Conservation (phyloP, 2,797 vertebrate species). For the Diceros bicornis region DNA sequence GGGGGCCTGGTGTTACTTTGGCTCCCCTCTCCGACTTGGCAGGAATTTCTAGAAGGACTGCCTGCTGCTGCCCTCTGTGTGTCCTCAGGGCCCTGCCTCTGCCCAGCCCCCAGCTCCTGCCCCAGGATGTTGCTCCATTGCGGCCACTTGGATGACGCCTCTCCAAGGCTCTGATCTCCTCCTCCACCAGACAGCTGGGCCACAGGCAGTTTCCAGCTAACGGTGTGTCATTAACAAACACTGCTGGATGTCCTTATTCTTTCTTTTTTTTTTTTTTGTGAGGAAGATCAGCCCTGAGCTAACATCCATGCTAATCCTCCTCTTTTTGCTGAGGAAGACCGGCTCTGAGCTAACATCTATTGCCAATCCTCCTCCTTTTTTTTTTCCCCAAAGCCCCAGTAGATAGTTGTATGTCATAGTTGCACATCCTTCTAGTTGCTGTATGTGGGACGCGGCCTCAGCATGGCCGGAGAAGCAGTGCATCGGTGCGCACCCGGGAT, state of each 20-base stretch:
- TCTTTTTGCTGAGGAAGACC: no score
- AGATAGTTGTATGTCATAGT: no score
- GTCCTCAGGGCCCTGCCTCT: not conserved
- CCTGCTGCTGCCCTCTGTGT: not conserved
- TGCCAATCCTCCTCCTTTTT: no score
- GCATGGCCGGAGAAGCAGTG: no score
- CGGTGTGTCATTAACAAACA: not conserved
- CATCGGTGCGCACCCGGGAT: no score
- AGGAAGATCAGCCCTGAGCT: no score
- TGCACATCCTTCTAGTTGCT: no score
- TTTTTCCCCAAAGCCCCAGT: no score
- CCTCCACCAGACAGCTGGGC: not conserved
- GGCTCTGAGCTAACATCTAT: no score
- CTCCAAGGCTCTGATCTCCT: not conserved
- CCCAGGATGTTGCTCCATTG: not conserved
- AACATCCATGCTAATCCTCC: no score
- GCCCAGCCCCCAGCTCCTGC: not conserved
- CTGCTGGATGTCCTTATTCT: not conserved
- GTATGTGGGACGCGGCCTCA: no score
- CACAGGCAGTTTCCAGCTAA: not conserved
- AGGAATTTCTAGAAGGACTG: not conserved
- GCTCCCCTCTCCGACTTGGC: not conserved
- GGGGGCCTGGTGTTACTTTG: not conserved
- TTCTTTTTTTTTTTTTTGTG: not conserved
- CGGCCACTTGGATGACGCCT: not conserved